These are phyloP conservation scores for Mustela erminea DNA, from an alignment of 2,797 vertebrate genomes.

Conservation along the genomic window DNA sequence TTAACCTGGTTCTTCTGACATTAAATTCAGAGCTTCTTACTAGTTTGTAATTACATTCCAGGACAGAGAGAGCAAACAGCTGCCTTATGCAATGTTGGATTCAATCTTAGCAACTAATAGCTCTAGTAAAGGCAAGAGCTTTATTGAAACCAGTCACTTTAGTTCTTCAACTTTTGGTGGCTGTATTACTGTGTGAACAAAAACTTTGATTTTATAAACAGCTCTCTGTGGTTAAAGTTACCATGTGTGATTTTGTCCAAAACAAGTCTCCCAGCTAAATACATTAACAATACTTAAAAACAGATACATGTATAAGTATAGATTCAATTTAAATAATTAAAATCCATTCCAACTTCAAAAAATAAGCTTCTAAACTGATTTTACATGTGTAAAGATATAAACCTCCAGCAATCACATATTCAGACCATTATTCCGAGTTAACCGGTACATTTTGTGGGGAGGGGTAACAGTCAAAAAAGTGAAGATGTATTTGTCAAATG, in stretches of 20 bases:
- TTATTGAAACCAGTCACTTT: slow-evolving; percentile 6
- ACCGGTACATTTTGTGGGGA: not conserved
- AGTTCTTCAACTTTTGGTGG: not conserved
- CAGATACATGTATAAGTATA: not conserved
- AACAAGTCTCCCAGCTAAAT: not conserved
- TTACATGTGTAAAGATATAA: not conserved
- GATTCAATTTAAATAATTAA: not conserved
- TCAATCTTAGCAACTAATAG: not conserved
- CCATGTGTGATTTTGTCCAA: not conserved
- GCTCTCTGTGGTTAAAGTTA: not conserved
- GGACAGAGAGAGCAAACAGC: not conserved
- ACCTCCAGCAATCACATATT: not conserved
- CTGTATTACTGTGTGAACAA: not conserved
- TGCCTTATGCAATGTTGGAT: not conserved
- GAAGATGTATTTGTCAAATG: not conserved
- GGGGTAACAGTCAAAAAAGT: not conserved
- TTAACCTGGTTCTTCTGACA: not conserved
- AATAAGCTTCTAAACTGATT: not conserved
- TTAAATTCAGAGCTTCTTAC: not conserved
- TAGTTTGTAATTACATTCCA: not conserved
- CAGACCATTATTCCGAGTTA: not conserved
- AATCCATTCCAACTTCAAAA: not conserved
- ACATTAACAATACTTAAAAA: not conserved
- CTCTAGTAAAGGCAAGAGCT: not conserved
- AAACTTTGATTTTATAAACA: not conserved